phyloP scores from a whole-genome alignment of 1,140 invertebrate species.

The Pogonomyrmex californicus region DNA sequence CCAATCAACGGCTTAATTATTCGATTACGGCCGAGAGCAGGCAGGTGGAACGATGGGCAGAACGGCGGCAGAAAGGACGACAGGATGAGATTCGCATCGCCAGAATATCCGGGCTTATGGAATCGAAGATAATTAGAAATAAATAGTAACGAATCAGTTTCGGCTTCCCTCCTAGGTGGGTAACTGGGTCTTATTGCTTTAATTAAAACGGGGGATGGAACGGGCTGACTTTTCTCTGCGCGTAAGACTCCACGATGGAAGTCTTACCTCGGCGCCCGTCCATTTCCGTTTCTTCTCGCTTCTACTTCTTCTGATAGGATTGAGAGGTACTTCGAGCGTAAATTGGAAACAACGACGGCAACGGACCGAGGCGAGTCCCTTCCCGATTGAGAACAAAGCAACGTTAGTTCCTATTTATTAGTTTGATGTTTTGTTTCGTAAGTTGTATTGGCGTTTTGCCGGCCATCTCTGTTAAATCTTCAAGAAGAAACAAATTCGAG shows the following conservation, averaged over 20 bases:
- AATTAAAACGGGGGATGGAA: slow-evolving; percentile 81
- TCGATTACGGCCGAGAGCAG: slow-evolving; percentile 81
- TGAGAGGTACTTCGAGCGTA: slow-evolving; percentile 84
- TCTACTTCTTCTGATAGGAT: slow-evolving; percentile 82
- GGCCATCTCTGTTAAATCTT: slow-evolving; percentile 29
- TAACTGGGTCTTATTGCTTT: slow-evolving; percentile 84
- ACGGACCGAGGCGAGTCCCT: slow-evolving; percentile 82
- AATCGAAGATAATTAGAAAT: slow-evolving; percentile 87
- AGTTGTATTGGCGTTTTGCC: slow-evolving; percentile 21
- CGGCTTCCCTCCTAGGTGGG: slow-evolving; percentile 40
- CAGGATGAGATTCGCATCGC: slow-evolving; percentile 48
- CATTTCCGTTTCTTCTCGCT: slow-evolving; percentile 50
- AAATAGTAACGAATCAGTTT: slow-evolving; percentile 84
- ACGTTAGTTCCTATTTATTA: slow-evolving; percentile 83
- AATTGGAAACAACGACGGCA: slow-evolving; percentile 85
- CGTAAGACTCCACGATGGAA: slow-evolving; percentile 77
- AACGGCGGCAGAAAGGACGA: slow-evolving; percentile 29
- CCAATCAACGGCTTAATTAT: slow-evolving; percentile 87
- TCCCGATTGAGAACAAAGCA: slow-evolving; percentile 84
- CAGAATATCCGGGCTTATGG: slow-evolving; percentile 76
- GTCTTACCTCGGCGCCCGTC: slow-evolving; percentile 63
- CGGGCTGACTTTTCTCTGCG: slow-evolving; percentile 54
- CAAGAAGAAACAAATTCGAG: neutral
- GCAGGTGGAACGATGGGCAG: slow-evolving; percentile 36
- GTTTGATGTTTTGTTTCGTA: slow-evolving; percentile 76